A percentile compares a stretch with the other conserved stretches of the same genome.
These are phyloP conservation scores for Siniperca knerii DNA, from an alignment of 2,113 vertebrate species.

Conservation along the genomic window DNA sequence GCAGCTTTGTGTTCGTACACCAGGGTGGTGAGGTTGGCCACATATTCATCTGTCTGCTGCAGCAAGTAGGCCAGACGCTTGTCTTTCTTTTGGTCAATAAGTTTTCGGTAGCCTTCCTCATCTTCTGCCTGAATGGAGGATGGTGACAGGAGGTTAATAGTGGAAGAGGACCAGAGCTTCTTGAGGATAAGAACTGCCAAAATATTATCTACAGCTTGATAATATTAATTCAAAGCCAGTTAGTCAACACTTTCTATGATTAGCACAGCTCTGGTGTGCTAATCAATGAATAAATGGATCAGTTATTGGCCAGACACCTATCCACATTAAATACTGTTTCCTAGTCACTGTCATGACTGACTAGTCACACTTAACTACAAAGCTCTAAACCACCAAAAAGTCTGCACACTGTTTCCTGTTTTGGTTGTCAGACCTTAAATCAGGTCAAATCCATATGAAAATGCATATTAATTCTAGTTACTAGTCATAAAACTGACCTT, in stretches of 20 bases:
- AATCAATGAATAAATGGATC: neutral
- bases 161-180: neutral
- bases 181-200: rapidly evolving
- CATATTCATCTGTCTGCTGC: constrained; percentile 98
- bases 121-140: constrained; percentile 90
- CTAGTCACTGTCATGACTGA: neutral
- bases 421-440: neutral
- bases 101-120: constrained; percentile 97
- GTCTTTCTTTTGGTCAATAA: constrained; percentile 99
- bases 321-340: neutral
- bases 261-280: neutral
- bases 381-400: neutral
- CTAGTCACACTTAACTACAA: too few relatives aligned
- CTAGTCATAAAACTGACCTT: too few relatives aligned
- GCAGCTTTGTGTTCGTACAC: constrained; percentile 98
- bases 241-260: too few relatives aligned
- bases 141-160: neutral
- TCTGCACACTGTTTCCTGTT: too few relatives aligned
- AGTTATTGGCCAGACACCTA: neutral
- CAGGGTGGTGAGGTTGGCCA: constrained; percentile 96
- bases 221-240: neutral
- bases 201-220: neutral
- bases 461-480: too few relatives aligned
- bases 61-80: constrained; percentile 95
- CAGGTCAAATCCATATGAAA: neutral